Percentiles rank a stretch among this genome's conserved stretches.
Conservation (phyloP, 1,140 invertebrate genomes). For the Lutraria rhynchaena region DNA sequence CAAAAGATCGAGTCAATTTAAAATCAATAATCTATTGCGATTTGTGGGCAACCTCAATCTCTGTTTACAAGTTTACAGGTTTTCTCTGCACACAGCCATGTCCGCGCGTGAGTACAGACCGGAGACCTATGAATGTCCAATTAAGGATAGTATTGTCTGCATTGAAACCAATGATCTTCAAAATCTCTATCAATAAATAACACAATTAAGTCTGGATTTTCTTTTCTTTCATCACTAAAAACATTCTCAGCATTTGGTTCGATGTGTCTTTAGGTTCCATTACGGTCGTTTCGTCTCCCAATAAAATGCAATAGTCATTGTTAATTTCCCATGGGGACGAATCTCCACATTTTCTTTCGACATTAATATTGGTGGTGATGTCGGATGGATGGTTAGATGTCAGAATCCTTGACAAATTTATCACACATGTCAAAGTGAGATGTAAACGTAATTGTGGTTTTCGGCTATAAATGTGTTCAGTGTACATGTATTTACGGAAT, state of each 20-base stretch:
- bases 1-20: too few species aligned
- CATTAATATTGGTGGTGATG: background rate
- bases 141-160: background rate
- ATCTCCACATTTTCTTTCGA: background rate
- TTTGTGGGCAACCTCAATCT: too few species aligned
- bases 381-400: background rate
- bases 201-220: constrained; percentile 7
- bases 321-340: constrained; percentile 23
- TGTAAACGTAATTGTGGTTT: constrained; percentile 7
- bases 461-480: constrained; percentile 10
- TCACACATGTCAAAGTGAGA: background rate
- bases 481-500: too few species aligned
- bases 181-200: constrained; percentile 13
- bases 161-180: background rate
- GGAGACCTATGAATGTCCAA: too few species aligned
- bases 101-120: too few species aligned
- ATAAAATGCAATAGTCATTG: constrained; percentile 28
- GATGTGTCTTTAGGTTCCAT: too few species aligned
- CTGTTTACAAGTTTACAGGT: too few species aligned
- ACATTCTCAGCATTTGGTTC: too few species aligned
- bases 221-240: background rate
- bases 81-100: too few species aligned
- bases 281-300: too few species aligned
- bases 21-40: too few species aligned
- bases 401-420: constrained; percentile 9